Base-by-base conservation (phyloP, 92 coral and sea anemone species). In the Phenganax marumi region DNA sequence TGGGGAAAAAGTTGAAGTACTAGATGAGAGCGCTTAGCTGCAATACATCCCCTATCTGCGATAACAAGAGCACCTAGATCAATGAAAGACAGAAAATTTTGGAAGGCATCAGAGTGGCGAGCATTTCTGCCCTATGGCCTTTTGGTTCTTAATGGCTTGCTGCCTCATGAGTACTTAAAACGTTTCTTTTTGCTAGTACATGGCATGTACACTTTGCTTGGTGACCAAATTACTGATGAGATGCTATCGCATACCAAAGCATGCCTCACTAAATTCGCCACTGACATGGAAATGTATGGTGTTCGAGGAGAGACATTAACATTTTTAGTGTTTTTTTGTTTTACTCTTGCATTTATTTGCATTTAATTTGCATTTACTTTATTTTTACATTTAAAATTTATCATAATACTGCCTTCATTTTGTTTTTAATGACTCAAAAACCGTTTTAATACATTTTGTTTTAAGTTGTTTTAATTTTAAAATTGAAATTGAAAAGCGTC, bases 31-130 rank as follows among this genome's bases (percentile, higher is more conserved):
- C 85, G 85, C 8, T 68, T 81, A 66, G 6, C 19, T 1, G 63
- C 76, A 66, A 81, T 81, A 49, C 16, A 48, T 18, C 85, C 85
- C 23, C 85, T 77, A 16, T 66, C 76, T 10, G 85, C 66, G 57
- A 81, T 81, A 8, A 66, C 76, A 21, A 50, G 85, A 81, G 65
- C 76, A 7, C 85, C 85, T 18, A 21, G 85, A 65, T 66, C 85
- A 1, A 51, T 81, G 11, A 66, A 19, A 22, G 76, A 81, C 2
- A 66, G 64, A 68, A 66, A 68, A 51, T 68, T 66, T 68, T 81
- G 85, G 85, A 81, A 81, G 68, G 85, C 85, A 48, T 81, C 85
- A 19, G 85, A 81, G 50, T 81, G 85, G 85, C 16, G 85, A 52
- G 80, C 80, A 75, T 75, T 75, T 22, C 6, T 77, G 22, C 53